These are phyloP conservation scores for Muraenolepis orangiensis DNA, from an alignment of 2,797 vertebrate species.

Conservation along the genomic window DNA sequence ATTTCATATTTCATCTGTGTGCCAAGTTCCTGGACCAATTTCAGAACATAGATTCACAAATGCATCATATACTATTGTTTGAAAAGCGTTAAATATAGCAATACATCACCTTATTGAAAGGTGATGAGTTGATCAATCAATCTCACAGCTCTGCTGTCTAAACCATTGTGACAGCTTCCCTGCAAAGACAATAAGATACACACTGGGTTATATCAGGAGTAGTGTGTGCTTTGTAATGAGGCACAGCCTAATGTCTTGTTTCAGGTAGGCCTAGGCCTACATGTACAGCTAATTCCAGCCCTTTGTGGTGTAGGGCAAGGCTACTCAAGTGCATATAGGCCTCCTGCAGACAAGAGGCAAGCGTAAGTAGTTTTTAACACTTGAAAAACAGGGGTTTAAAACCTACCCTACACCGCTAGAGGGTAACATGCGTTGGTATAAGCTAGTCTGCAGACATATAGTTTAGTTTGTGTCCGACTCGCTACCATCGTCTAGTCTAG, in stretches of 20 bases:
- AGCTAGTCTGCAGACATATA: not conserved
- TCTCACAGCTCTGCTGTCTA: constrained; percentile 44
- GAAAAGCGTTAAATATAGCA: not conserved
- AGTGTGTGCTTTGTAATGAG: constrained; percentile 11
- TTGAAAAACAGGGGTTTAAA: not conserved
- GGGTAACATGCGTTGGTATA: not conserved
- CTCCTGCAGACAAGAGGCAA: not conserved
- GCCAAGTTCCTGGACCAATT: too few relatives aligned
- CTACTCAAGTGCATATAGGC: not conserved
- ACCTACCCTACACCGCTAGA: not conserved
- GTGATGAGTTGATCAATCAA: constrained; percentile 7
- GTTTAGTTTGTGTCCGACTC: not conserved
- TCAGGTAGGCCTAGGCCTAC: not conserved
- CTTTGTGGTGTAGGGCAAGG: not conserved
- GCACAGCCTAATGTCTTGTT: not conserved
- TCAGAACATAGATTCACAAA: too few relatives aligned
- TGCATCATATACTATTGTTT: too few relatives aligned
- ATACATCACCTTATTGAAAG: constrained; percentile 51
- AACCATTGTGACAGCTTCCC: constrained; percentile 55
- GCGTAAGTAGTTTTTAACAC: not conserved
- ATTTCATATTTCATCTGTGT: not conserved
- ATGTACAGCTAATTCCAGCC: not conserved
- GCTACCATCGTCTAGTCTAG: not conserved
- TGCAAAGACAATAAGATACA: constrained; percentile 54
- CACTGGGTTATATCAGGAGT: constrained; percentile 18